phyloP scores from a whole-genome alignment of 2,888 invertebrate species.

The Drosophila prolongata region DNA sequence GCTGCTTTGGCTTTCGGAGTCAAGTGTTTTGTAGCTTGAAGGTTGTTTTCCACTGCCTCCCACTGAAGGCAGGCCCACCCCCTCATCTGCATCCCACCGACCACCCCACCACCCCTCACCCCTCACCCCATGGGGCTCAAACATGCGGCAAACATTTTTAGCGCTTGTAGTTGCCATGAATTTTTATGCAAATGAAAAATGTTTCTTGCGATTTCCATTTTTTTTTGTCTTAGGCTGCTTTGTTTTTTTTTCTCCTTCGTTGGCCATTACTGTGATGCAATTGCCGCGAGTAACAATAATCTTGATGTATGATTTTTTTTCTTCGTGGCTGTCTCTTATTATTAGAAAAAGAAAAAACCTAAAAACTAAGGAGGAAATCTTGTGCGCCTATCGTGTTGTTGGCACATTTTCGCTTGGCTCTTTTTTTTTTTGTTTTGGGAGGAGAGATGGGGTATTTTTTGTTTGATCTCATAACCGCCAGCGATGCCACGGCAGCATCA shows the following conservation, averaged over 20 bases:
- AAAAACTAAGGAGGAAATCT: conserved; percentile 51
- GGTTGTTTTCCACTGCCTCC: conserved; percentile 73
- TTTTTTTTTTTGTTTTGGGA: conserved; percentile 22
- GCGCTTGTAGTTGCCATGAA: conserved; percentile 76
- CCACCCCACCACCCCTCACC: background rate
- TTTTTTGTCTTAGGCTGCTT: conserved; percentile 22
- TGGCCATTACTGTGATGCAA: conserved; percentile 78
- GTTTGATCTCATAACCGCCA: conserved; percentile 80
- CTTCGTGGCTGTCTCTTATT: conserved; percentile 46
- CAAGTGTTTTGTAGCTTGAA: conserved; percentile 79
- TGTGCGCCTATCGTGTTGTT: conserved; percentile 70
- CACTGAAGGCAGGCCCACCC: conserved; percentile 46
- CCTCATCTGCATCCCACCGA: background rate
- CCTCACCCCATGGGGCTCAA: conserved; percentile 32
- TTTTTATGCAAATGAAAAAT: conserved; percentile 80
- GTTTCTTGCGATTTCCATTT: conserved; percentile 77
- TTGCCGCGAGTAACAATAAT: conserved; percentile 80
- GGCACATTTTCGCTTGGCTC: conserved; percentile 69
- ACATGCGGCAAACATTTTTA: conserved; percentile 79
- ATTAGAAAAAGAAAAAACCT: conserved; percentile 54
- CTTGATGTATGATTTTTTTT: conserved; percentile 77
- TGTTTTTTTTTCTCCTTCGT: conserved; percentile 29
- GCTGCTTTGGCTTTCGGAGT: conserved; percentile 48
- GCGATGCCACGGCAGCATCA: conserved; percentile 63
- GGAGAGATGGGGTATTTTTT: conserved; percentile 17